Evolutionary conservation across 2,888 invertebrate species (phyloP).

Genomic region (Elaeidobius kamerunicus): DNA sequence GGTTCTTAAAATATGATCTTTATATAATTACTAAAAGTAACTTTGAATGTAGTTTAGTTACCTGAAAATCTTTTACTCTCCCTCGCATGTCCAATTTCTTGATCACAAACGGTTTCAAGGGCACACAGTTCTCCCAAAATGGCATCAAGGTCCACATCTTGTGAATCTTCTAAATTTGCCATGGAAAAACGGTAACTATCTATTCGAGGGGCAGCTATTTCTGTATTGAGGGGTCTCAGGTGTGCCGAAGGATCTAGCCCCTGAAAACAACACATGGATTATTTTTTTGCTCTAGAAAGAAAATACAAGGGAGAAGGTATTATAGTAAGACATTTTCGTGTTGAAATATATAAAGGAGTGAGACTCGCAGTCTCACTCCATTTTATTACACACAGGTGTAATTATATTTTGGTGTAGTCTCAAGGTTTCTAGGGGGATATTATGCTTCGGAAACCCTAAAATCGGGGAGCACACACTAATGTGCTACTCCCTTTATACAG

Average conservation of each 20-base stretch:
- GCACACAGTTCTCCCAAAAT: conserved; percentile 94
- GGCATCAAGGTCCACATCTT: conserved; percentile 95
- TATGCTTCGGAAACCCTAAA: conserved; percentile 16
- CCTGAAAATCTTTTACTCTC: conserved; percentile 48
- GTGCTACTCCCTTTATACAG: conserved; percentile 15
- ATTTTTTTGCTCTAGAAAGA: too few species aligned
- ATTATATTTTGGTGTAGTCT: conserved; percentile 19
- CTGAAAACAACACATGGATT: too few species aligned
- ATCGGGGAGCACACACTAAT: conserved; percentile 9
- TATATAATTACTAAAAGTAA: too few species aligned
- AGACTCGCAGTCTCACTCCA: conserved; percentile 9
- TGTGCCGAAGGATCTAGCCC: conserved; percentile 62
- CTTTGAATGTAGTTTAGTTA: conserved; percentile 36
- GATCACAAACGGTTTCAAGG: conserved; percentile 70
- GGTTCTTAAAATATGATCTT: too few species aligned
- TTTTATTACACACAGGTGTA: conserved; percentile 21
- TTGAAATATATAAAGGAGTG: conserved; percentile 1
- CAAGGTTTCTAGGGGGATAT: conserved; percentile 20
- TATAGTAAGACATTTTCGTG: background rate
- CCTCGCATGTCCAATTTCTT: conserved; percentile 52
- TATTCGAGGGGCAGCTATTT: conserved; percentile 77
- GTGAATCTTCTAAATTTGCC: conserved; percentile 94
- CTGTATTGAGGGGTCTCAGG: conserved; percentile 62
- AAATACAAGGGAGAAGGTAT: conserved; percentile 1
- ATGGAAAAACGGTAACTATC: conserved; percentile 92